Evolutionary conservation across 2,888 invertebrate genomes (phyloP).

Genomic region (Apodemia duryi): DNA sequence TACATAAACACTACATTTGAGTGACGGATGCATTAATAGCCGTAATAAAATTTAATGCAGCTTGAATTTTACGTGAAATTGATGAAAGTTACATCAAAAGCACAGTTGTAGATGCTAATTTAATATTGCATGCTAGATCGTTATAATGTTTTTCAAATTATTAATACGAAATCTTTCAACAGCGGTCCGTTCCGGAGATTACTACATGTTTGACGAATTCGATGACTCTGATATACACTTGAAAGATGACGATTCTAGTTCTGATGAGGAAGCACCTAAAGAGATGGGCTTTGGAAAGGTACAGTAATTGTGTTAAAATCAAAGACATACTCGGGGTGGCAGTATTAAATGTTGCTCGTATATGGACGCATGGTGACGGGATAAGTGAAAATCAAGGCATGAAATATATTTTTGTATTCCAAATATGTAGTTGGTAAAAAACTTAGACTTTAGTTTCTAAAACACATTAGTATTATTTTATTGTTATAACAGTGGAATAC

Average conservation of each 20-base stretch:
- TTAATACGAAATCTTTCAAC: slow-evolving; percentile 37
- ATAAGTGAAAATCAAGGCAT: not conserved
- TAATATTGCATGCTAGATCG: slow-evolving; percentile 18
- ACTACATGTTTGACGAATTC: slow-evolving; percentile 99
- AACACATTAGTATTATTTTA: not conserved
- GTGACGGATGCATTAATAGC: not conserved
- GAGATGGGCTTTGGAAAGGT: slow-evolving; percentile 79
- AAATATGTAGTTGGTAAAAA: not conserved
- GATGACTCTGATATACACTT: slow-evolving; percentile 88
- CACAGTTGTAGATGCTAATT: not conserved
- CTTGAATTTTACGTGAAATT: not conserved
- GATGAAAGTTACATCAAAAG: not conserved
- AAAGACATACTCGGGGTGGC: not conserved
- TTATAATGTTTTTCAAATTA: not conserved
- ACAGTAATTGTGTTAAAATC: slow-evolving; percentile 29
- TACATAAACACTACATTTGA: not conserved
- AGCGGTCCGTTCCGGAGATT: slow-evolving; percentile 99
- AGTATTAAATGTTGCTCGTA: slow-evolving; percentile 1
- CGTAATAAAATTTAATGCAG: not conserved
- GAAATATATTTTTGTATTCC: not conserved
- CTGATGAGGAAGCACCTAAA: slow-evolving; percentile 74
- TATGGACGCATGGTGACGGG: slow-evolving; percentile 4
- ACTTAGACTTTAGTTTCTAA: not conserved
- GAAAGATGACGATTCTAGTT: slow-evolving; percentile 79
- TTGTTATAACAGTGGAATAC: not conserved